phyloP scores from a whole-genome alignment of 2,888 invertebrate species.

The Campoplex capitator region DNA sequence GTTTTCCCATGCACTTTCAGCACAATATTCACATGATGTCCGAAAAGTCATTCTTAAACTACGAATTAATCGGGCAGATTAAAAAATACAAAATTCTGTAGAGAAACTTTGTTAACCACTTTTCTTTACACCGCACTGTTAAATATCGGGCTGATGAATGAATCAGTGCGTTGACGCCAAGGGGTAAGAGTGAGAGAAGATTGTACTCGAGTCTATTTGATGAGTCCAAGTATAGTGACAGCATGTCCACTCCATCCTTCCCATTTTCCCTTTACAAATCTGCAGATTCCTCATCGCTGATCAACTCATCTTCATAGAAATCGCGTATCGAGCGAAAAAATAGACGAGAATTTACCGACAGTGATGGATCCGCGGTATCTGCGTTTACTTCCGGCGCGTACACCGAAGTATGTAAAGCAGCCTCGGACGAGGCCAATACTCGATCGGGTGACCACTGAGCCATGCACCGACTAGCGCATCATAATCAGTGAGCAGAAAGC shows the following conservation, averaged over 20 bases:
- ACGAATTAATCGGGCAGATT: not conserved
- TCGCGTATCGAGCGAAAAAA: not conserved
- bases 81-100: not conserved
- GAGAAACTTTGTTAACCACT: not conserved
- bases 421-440: too few species aligned
- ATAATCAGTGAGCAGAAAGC: too few species aligned
- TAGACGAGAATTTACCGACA: too few species aligned
- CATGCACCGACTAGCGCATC: too few species aligned
- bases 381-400: too few species aligned
- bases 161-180: not conserved
- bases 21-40: conserved; percentile 1
- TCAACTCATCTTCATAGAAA: not conserved
- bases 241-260: not conserved
- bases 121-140: not conserved
- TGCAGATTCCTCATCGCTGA: not conserved
- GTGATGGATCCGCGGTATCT: too few species aligned
- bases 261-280: not conserved
- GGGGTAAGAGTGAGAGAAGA: not conserved
- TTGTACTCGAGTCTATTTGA: not conserved
- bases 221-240: not conserved
- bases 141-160: not conserved
- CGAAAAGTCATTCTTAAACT: not conserved
- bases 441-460: too few species aligned
- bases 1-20: conserved; percentile 33
- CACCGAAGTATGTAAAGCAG: too few species aligned